These are phyloP conservation scores for Pilophorus perplexus DNA, from an alignment of 2,888 invertebrate species.

Conservation along the genomic window DNA sequence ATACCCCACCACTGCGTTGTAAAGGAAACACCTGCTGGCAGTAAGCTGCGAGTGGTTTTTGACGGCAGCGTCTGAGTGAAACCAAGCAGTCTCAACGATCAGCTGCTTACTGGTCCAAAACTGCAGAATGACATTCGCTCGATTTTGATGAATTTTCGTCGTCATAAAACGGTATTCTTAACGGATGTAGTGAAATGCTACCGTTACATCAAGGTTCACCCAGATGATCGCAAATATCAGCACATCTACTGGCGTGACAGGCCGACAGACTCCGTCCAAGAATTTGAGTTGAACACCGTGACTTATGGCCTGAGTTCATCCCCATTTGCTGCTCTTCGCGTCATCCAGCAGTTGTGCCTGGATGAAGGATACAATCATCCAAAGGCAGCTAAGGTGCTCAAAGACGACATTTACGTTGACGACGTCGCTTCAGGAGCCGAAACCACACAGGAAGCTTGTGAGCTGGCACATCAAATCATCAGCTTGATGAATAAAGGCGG, in stretches of 20 bases:
- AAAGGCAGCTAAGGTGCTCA: constrained; percentile 38
- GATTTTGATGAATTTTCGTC: too few species aligned
- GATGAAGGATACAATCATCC: constrained; percentile 45
- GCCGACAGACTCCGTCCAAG: background rate
- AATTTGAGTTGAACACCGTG: constrained; percentile 1
- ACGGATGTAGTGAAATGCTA: constrained; percentile 19
- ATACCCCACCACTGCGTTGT: too few species aligned
- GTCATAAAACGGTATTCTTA: too few species aligned
- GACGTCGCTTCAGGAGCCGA: constrained; percentile 47
- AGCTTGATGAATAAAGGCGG: constrained; percentile 40
- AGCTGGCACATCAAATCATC: constrained; percentile 43
- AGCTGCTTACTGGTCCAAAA: too few species aligned
- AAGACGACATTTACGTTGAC: constrained; percentile 48
- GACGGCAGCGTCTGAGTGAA: too few species aligned
- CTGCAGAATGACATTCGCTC: too few species aligned
- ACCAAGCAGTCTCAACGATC: too few species aligned
- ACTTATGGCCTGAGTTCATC: constrained; percentile 21
- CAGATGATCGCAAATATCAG: constrained; percentile 1
- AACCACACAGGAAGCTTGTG: constrained; percentile 43
- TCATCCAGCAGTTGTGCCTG: constrained; percentile 45
- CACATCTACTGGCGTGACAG: background rate
- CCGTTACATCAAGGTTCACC: constrained; percentile 1
- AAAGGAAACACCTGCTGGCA: too few species aligned
- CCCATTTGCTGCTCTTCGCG: constrained; percentile 26
- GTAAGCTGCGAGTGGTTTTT: too few species aligned